Conservation (phyloP, 2,113 vertebrate species). For the Andinoacara biseriatus region DNA sequence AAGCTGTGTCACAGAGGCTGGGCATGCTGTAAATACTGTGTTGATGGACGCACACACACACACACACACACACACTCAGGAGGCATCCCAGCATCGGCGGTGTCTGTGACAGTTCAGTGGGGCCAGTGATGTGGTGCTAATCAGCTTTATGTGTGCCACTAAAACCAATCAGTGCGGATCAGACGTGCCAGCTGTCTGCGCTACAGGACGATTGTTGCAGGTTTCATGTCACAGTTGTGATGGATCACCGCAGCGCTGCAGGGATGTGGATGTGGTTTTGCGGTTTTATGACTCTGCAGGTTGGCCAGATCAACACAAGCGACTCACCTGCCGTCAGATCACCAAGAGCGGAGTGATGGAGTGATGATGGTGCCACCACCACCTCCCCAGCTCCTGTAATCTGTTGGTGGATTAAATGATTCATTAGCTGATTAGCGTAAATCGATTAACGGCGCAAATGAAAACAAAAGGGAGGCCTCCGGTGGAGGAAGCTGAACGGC, state of each 20-base stretch:
- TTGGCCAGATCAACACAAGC: background rate
- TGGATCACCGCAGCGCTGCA: background rate
- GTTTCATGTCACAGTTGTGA: constrained; percentile 25
- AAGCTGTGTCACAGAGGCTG: background rate
- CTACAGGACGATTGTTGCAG: constrained; percentile 32
- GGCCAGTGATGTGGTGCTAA: constrained; percentile 80
- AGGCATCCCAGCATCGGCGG: constrained; percentile 44
- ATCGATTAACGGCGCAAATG: constrained; percentile 49
- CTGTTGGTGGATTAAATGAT: constrained; percentile 53
- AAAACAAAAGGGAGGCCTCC: constrained; percentile 50
- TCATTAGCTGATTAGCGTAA: constrained; percentile 66
- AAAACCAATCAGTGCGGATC: constrained; percentile 91
- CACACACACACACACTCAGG: background rate
- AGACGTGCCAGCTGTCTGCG: constrained; percentile 91
- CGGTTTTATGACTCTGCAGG: background rate
- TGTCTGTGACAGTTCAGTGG: constrained; percentile 81
- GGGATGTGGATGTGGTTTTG: background rate
- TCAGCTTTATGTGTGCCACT: constrained; percentile 91
- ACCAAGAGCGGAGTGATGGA: background rate
- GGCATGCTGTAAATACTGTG: background rate
- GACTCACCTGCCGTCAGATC: background rate
- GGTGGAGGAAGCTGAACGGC: background rate
- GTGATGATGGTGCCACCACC: background rate
- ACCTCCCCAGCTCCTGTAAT: constrained; percentile 21
- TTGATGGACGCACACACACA: too few relatives aligned